A percentile compares a stretch with the other conserved stretches of the same genome.
Evolutionary conservation across 2,797 vertebrate species (phyloP).

Genomic region (Cuculus canorus): DNA sequence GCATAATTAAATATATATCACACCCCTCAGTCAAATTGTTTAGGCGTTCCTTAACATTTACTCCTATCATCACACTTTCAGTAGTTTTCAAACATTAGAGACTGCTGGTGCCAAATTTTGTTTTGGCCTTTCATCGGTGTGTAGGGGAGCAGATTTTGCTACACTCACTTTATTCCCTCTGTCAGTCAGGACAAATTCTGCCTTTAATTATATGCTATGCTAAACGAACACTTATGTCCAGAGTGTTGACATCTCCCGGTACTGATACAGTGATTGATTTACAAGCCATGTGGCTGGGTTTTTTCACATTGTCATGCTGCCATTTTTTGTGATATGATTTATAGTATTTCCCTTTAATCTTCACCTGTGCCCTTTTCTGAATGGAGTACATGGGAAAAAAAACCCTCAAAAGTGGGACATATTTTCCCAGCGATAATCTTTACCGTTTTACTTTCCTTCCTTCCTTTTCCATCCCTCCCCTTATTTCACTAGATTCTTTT

Average conservation of each 20-base stretch:
- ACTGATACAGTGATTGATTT: not conserved
- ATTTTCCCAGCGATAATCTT: conserved; percentile 27
- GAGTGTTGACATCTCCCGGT: not conserved
- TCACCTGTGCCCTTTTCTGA: conserved; percentile 11
- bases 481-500: conserved; percentile 35
- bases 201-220: not conserved
- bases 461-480: not conserved
- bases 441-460: not conserved
- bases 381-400: not conserved
- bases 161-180: not conserved
- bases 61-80: not conserved
- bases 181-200: not conserved
- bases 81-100: not conserved
- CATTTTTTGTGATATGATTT: not conserved
- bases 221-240: not conserved
- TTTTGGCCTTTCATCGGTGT: not conserved
- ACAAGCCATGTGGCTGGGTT: not conserved
- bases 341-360: not conserved
- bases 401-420: conserved; percentile 11
- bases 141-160: not conserved
- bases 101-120: not conserved
- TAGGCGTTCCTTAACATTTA: not conserved
- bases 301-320: not conserved
- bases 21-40: not conserved
- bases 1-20: not conserved